Evolutionary conservation across 2,113 vertebrate genomes (phyloP), one percentile per base, ranked within the genome.

Genomic region (Pyxicephalus adspersus): DNA sequence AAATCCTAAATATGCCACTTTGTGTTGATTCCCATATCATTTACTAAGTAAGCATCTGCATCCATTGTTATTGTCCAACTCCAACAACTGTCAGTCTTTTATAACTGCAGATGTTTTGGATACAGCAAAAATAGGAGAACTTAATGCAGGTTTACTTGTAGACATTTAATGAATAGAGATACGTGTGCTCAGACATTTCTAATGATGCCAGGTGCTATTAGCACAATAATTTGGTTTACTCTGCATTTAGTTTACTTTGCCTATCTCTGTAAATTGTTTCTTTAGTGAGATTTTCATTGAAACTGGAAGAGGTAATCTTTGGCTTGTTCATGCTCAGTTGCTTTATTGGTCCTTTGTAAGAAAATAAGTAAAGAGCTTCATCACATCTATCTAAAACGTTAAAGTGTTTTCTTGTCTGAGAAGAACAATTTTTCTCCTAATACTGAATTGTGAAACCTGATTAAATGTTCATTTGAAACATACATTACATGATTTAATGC

Each of bases 401-500:
- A 64, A 68, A 77, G 74, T 70, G 64, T 63, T 83, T 45, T 77
- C 64, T 63, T 83, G 38, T 77, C 64, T 77, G 57, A 68, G 52
- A 58, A 76, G 73, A 77, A 77, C 73, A 77, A 54, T 70, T 70
- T 77, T 25, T 77, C 45, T 71, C 52, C 29, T 81, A 74, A 81
- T 66, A 75, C 51, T 25, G 63, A 64, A 65, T 73, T 65, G 45
- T 74, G 50, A 73, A 50, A 75, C 80, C 71, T 81, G 80, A 81
- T 81, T 81, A 75, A 81, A 81, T 81, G 80, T 81, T 74, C 60
- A 75, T 74, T 81, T 81, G 58, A 55, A 81, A 81, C 80, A 75
- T 75, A 73, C 61, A 81, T 81, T 81, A 75, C 80, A 81, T 81
- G 80, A 81, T 81, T 81, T 81, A 81, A 81, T 81, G 80, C 80